phyloP scores from a whole-genome alignment of 2,797 vertebrate species.

The Myotis vivesi region DNA sequence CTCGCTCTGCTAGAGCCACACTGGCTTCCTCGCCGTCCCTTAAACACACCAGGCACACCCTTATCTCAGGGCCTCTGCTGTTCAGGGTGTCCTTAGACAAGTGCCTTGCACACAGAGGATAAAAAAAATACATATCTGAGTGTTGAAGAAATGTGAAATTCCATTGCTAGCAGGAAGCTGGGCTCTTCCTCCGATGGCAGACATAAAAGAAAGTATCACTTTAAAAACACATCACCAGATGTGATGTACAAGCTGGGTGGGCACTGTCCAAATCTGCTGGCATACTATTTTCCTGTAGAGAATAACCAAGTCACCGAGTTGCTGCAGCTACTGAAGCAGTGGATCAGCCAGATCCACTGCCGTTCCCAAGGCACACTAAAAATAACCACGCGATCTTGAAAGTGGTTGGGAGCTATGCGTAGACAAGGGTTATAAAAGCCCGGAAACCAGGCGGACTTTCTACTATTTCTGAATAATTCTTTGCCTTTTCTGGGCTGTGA shows the following conservation, averaged over 20 bases:
- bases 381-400: accelerated
- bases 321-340: accelerated
- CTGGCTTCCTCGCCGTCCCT: not conserved
- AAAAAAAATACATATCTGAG: not conserved
- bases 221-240: not conserved
- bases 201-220: not conserved
- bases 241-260: not conserved
- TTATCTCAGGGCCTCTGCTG: not conserved
- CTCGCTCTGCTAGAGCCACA: not conserved
- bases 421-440: not conserved
- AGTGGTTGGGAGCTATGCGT: not conserved
- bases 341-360: accelerated
- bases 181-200: not conserved
- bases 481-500: not conserved
- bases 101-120: accelerated
- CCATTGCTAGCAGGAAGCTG: not conserved
- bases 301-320: accelerated
- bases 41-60: accelerated
- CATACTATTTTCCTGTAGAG: not conserved
- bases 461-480: not conserved
- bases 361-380: not conserved
- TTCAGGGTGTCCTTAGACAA: not conserved
- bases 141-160: no score
- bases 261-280: not conserved
- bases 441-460: not conserved